Evolutionary conservation across 2,797 vertebrate genomes (phyloP).

Genomic region (Artibeus jamaicensis): DNA sequence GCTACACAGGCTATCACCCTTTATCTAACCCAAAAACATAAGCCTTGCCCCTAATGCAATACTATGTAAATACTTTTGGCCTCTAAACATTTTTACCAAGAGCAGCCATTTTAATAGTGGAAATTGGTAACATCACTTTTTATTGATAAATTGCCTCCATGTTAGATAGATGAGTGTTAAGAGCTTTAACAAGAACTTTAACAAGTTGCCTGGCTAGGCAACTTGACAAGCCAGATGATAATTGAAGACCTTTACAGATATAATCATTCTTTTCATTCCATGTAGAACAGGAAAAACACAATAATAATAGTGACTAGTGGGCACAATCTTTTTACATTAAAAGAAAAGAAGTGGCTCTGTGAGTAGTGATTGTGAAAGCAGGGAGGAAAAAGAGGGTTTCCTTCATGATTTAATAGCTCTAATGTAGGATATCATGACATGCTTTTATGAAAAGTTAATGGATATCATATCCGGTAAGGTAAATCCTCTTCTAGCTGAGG

Average conservation of each 20-base stretch:
- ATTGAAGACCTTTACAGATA: conserved; percentile 42
- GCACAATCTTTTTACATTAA: conserved; percentile 27
- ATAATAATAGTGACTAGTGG: neutral
- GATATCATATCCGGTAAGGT: neutral
- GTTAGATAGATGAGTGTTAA: conserved; percentile 29
- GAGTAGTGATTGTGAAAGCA: neutral
- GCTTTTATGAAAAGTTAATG: conserved; percentile 47
- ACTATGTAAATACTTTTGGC: conserved; percentile 27
- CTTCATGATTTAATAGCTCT: neutral
- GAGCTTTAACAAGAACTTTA: conserved; percentile 23
- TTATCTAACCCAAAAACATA: neutral
- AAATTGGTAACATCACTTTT: conserved; percentile 8
- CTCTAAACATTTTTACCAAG: conserved; percentile 41
- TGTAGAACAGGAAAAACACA: neutral
- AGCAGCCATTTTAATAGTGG: conserved; percentile 52
- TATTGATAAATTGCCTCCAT: conserved; percentile 38
- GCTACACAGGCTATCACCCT: neutral
- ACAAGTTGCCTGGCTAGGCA: no score
- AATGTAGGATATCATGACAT: conserved; percentile 30
- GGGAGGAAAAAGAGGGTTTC: neutral
- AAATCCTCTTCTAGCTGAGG: conserved; percentile 17
- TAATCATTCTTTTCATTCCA: conserved; percentile 51
- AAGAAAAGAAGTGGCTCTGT: conserved; percentile 38
- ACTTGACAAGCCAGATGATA: neutral
- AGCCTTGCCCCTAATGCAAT: neutral